phyloP scores from a whole-genome alignment of 2,797 vertebrate species.

The Poecile montanus region DNA sequence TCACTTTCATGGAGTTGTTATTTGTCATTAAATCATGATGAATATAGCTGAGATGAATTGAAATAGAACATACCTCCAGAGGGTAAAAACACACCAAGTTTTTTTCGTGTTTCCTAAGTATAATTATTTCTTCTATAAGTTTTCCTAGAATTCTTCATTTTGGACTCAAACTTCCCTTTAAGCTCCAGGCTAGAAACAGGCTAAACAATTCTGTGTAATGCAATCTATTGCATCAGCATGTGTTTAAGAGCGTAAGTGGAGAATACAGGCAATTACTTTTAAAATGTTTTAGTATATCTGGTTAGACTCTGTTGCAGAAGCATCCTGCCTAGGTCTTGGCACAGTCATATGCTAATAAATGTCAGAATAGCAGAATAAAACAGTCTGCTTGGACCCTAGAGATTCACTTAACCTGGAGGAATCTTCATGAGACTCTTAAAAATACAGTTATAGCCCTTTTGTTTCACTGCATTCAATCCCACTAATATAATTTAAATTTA shows the following conservation, averaged over 20 bases:
- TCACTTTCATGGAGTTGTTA: background rate
- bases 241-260: background rate
- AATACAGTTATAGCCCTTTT: background rate
- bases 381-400: background rate
- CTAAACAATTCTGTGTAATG: background rate
- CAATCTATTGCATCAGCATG: background rate
- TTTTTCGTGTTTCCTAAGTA: background rate
- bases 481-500: background rate
- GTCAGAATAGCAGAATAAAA: background rate
- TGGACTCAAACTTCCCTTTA: background rate
- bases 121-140: background rate
- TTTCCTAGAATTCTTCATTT: background rate
- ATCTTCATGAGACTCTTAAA: background rate
- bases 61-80: background rate
- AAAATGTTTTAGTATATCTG: slow-evolving; percentile 26
- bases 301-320: slow-evolving; percentile 12
- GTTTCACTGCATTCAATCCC: background rate
- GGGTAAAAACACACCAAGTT: background rate
- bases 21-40: background rate
- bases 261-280: background rate
- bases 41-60: background rate
- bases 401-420: background rate
- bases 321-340: slow-evolving; percentile 20
- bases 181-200: background rate
- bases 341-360: slow-evolving; percentile 11